Conservation (phyloP, 1,140 invertebrate genomes). For the Bombus affinis region DNA sequence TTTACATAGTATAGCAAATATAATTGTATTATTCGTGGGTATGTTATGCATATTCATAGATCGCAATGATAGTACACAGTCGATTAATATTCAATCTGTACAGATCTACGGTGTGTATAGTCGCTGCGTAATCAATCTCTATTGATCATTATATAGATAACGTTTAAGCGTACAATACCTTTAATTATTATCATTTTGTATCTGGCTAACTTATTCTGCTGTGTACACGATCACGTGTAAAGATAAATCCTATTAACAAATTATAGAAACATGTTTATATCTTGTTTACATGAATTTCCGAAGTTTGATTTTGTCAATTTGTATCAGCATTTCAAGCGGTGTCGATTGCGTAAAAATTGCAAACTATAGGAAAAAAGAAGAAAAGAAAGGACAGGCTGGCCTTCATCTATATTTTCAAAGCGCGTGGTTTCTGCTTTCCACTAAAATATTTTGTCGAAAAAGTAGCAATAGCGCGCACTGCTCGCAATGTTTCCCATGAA, state of each 20-base stretch:
- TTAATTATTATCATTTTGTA: not conserved
- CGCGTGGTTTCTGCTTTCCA: not conserved
- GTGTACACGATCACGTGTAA: not conserved
- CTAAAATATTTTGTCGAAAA: not conserved
- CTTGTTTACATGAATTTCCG: not conserved
- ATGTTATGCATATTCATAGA: slow-evolving; percentile 25
- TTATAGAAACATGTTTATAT: not conserved
- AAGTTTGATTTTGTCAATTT: not conserved
- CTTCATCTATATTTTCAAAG: not conserved
- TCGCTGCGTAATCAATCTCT: slow-evolving; percentile 20
- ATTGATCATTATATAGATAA: slow-evolving; percentile 20
- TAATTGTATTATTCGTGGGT: not conserved
- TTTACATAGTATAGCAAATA: too few relatives aligned
- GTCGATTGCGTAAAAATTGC: not conserved
- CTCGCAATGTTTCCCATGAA: not conserved
- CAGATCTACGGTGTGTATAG: not conserved
- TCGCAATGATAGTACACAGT: not conserved
- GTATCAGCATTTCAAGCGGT: not conserved
- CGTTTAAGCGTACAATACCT: not conserved
- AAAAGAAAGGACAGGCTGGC: not conserved
- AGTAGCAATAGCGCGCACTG: not conserved
- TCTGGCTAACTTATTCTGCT: not conserved
- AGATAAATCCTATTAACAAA: not conserved
- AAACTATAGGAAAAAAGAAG: not conserved
- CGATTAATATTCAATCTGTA: slow-evolving; percentile 18